Evolutionary conservation across 2,113 vertebrate genomes (phyloP).

Genomic region (Phrynosoma blainvillii): DNA sequence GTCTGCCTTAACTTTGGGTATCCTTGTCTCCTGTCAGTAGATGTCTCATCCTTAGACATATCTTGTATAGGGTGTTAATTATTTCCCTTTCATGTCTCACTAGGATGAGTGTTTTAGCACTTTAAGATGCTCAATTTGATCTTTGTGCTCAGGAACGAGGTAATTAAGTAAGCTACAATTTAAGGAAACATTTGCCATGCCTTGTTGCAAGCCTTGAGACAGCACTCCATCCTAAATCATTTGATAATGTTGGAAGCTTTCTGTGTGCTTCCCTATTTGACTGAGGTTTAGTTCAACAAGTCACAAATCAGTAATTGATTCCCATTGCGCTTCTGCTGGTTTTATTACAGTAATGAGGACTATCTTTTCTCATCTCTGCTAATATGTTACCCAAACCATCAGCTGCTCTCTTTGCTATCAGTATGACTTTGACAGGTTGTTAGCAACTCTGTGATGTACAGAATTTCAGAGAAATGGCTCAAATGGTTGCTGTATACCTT

Average conservation of each 20-base stretch:
- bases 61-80: conserved; percentile 77
- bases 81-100: conserved; percentile 78
- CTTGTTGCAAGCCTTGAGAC: conserved; percentile 71
- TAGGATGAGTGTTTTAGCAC: conserved; percentile 70
- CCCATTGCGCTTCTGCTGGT: conserved; percentile 75
- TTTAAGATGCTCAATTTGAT: conserved; percentile 80
- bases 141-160: conserved; percentile 78
- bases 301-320: conserved; percentile 83
- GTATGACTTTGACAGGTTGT: conserved; percentile 81
- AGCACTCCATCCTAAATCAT: conserved; percentile 77
- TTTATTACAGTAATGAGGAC: conserved; percentile 83
- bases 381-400: conserved; percentile 76
- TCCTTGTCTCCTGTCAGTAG: conserved; percentile 72
- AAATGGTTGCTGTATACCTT: conserved; percentile 67
- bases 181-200: conserved; percentile 69
- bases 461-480: conserved; percentile 77
- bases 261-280: conserved; percentile 62
- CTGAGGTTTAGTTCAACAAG: conserved; percentile 78
- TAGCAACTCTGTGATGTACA: conserved; percentile 74
- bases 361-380: conserved; percentile 74
- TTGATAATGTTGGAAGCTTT: conserved; percentile 66
- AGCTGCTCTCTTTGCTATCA: conserved; percentile 77
- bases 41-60: conserved; percentile 63
- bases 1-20: conserved; percentile 68
- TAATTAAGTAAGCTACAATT: conserved; percentile 80